Evolutionary conservation across 2,797 vertebrate species (phyloP), one percentile per base, ranked within the genome.

Genomic region (Phataginus tetradactyla): DNA sequence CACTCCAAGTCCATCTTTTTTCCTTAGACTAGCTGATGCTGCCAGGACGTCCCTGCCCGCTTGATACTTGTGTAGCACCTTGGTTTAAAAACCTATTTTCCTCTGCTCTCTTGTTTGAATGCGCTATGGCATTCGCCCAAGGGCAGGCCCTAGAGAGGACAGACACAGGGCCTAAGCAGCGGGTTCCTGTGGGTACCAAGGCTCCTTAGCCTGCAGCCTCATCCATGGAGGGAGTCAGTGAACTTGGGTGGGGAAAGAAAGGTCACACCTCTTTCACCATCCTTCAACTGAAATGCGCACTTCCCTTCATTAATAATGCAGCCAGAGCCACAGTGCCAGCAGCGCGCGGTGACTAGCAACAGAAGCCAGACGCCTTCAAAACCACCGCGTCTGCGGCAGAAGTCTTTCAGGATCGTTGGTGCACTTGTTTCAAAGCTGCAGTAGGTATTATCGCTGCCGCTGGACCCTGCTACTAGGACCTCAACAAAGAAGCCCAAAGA

Each of bases 371-470:
- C 34, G 18, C 23, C 51, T 49, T 18, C 61, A 27, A 1, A 3
- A 53, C 17, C 15, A 25, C 27, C 71, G 23, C 5, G 2, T 55
- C 17, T 14, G 77, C 0, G 14, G 23, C 32, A 12, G 10, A 18
- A 1, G 14, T 6, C 14, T 32, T 5, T 17, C 64, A 34, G 7
- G 2, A 23, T 0, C 1, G 20, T 12, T 2, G 13, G n/a, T 11
- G 37, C n/a, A 11, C 71, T 57, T 10, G 79, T 14, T 9, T 63
- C 49, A 6, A 9, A 5, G 34, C 57, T 3, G 1, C 39, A 18
- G 25, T 1, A 21, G 29, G 5, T 0, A 12, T 1, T 1, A 8
- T 0, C 1, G 7, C 64, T 17, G 32, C 68, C 37, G 55, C 11
- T 1, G 34, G 15, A 14, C 0, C 63, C 49, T 4, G 49, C 2